Percentiles rank a stretch among this genome's conserved stretches.
These are phyloP conservation scores for Eueides isabella DNA, from an alignment of 1,140 invertebrate species.

Conservation along the genomic window DNA sequence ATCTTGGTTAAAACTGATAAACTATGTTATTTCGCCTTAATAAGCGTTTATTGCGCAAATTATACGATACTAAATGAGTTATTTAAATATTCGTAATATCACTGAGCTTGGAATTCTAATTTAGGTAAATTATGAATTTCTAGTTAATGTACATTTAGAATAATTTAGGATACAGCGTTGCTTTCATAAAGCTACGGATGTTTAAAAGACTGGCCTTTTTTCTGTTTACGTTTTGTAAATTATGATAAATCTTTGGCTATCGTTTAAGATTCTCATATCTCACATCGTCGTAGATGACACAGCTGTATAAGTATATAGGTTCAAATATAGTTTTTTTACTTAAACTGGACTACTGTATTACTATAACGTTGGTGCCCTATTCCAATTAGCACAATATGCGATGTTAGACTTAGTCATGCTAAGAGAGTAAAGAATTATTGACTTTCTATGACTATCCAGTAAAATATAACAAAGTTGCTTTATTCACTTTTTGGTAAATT, in stretches of 20 bases:
- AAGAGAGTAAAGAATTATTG: no score
- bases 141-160: slow-evolving; percentile 22
- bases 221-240: slow-evolving; percentile 14
- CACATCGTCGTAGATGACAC: no score
- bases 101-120: slow-evolving; percentile 17
- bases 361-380: no score
- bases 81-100: slow-evolving; percentile 32
- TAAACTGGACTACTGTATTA: not conserved
- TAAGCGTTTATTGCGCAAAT: slow-evolving; percentile 47
- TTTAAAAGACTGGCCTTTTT: slow-evolving; percentile 7
- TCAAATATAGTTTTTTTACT: not conserved
- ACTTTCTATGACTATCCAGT: no score
- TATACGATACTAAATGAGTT: slow-evolving; percentile 38
- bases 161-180: slow-evolving; percentile 14
- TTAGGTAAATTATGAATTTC: slow-evolving; percentile 20
- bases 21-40: slow-evolving; percentile 43
- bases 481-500: no score
- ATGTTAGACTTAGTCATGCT: no score
- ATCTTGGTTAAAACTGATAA: slow-evolving; percentile 24
- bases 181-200: slow-evolving; percentile 8
- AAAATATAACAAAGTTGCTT: no score
- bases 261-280: not conserved
- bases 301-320: not conserved
- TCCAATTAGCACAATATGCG: no score
- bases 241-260: slow-evolving; percentile 13